Conservation (phyloP, 2,113 vertebrate species). For the Anarhynchus alexandrinus region DNA sequence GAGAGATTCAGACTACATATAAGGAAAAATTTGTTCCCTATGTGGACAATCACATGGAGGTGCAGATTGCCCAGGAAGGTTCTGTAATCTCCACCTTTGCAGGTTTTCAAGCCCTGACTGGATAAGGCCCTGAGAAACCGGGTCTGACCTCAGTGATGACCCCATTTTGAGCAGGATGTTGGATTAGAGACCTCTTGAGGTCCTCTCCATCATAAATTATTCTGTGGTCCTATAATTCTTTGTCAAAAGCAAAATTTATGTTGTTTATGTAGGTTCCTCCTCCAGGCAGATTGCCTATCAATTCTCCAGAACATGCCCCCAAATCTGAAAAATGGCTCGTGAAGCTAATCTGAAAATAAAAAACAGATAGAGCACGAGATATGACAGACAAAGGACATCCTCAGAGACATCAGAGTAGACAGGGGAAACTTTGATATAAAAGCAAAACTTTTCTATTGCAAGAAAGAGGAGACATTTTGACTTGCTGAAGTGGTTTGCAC, state of each 20-base stretch:
- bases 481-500: background rate
- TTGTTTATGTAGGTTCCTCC: background rate
- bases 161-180: background rate
- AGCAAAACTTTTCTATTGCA: background rate
- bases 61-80: background rate
- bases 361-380: background rate
- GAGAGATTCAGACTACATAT: no score
- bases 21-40: rapidly evolving
- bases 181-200: background rate
- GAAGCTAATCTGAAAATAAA: background rate
- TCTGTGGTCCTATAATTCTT: background rate
- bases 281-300: background rate
- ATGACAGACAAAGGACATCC: no score
- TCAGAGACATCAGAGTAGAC: background rate
- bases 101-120: background rate
- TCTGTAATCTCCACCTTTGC: background rate
- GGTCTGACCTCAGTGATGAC: background rate
- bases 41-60: background rate
- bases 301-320: background rate
- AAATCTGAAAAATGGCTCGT: background rate
- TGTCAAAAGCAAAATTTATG: background rate
- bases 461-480: background rate
- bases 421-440: background rate
- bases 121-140: background rate
- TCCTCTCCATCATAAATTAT: background rate